phyloP scores from a whole-genome alignment of 2,888 invertebrate species.

The Parascotia fuliginaria region DNA sequence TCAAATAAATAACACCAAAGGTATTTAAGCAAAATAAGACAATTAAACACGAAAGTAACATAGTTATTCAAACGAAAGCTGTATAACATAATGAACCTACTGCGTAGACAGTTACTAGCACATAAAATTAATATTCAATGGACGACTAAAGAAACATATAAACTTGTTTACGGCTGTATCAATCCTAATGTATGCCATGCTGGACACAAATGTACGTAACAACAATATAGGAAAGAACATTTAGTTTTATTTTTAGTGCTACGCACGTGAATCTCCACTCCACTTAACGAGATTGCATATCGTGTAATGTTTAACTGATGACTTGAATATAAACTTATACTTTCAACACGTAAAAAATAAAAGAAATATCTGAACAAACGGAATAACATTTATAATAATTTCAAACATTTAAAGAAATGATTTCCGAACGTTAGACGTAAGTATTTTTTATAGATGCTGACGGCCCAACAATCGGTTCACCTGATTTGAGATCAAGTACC shows the following conservation, averaged over 20 bases:
- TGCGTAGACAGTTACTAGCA: constrained; percentile 21
- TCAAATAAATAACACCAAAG: no score
- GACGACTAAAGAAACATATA: constrained; percentile 29
- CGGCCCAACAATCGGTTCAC: no score
- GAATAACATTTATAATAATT: no score
- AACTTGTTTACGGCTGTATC: constrained; percentile 39
- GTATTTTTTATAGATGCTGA: no score
- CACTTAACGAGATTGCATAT: not conserved
- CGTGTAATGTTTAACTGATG: not conserved
- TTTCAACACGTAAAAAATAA: no score
- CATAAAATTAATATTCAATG: constrained; percentile 46
- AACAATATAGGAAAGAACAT: not conserved
- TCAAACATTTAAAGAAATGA: no score
- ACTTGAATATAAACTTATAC: no score
- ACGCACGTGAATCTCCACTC: not conserved
- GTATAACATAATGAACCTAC: constrained; percentile 10
- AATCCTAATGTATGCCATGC: constrained; percentile 39
- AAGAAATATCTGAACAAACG: no score
- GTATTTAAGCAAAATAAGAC: no score
- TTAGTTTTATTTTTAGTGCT: constrained; percentile 1
- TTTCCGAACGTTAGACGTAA: no score
- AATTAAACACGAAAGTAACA: no score
- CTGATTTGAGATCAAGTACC: no score
- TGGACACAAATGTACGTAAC: constrained; percentile 26
- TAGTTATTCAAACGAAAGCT: constrained; percentile 1